Evolutionary conservation across 2,113 vertebrate species (phyloP).

Genomic region (Megalops atlanticus): DNA sequence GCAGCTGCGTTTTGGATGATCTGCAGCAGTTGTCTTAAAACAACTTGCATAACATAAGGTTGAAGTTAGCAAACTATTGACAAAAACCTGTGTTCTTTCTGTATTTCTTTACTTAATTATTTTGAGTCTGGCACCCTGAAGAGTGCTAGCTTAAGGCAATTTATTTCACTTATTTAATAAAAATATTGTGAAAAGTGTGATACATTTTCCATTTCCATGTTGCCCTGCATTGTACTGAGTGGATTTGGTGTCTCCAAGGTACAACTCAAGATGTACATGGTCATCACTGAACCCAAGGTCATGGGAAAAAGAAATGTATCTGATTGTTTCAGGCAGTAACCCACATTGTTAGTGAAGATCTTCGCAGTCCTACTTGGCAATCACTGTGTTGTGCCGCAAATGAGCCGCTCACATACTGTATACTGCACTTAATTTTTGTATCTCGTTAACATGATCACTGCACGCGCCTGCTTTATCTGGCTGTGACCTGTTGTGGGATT

Average conservation of each 20-base stretch:
- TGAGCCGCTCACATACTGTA: conserved; percentile 37
- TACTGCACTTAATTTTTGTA: conserved; percentile 48
- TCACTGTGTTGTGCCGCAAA: not conserved
- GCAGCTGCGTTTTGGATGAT: no score
- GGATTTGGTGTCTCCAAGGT: not conserved
- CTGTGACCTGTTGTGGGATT: conserved; percentile 63
- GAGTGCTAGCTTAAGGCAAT: conserved; percentile 4
- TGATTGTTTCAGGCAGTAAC: conserved; percentile 1
- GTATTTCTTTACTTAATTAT: conserved; percentile 1
- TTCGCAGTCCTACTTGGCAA: not conserved
- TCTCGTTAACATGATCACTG: conserved; percentile 55
- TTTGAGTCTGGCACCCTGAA: conserved; percentile 18
- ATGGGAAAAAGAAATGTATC: not conserved
- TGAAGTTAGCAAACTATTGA: conserved; percentile 8
- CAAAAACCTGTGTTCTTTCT: not conserved
- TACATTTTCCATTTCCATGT: not conserved
- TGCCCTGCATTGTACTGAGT: not conserved
- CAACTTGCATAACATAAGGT: conserved; percentile 13
- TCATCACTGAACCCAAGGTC: conserved; percentile 11
- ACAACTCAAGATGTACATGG: not conserved
- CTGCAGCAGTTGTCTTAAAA: no score
- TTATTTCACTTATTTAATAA: not conserved
- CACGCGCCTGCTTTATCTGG: conserved; percentile 51
- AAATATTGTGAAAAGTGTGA: not conserved
- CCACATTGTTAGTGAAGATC: conserved; percentile 5